Base-by-base conservation (phyloP, 1,140 invertebrate genomes). In the Pseudomyrmex dendroicus region DNA sequence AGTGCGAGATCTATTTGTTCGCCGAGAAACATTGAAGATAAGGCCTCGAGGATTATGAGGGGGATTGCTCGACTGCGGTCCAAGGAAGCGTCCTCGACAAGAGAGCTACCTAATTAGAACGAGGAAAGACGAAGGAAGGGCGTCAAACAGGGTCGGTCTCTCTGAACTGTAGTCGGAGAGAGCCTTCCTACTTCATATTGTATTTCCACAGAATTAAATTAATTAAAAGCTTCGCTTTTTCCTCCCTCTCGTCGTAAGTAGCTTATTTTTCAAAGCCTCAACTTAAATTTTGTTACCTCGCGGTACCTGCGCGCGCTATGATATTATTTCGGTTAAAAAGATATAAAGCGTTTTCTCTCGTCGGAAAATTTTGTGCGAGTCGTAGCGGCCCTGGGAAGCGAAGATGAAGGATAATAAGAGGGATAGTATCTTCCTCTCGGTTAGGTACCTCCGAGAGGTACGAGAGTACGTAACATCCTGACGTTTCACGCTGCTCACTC, bases 1-100 rank as follows among this genome's bases (percentile, higher is more conserved):
- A 88, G 86, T 86, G 86, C 84, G 20, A 84, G 87, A 89, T 89
- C 85, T 91, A 91, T 91, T 92, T 90, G 89, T 90, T 90, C 89
- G 83, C 74, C 67, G 89, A 89, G 89, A 87, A 92, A 67, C 83
- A 68, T 85, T 62, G 62, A 72, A 80, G 88, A 85, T 87, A 89
- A 87, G 88, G 52, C 63, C 52, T 59, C 46, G 48, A 82, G 68
- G 84, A 88, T 85, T 88, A 86, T 84, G 84, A 89, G 66, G 83
- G 70, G 57, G 77, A 85, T 87, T 74, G 86, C 85, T 88, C 70
- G 66, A 62, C 80, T 85, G 44, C 73, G 76, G 77, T 76, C 73
- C 73, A 67, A 78, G 67, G 77, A 59, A 83, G 83, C 68, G 63
- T 83, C 66, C 86, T 87, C 68, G 73, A 70, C 72, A 74, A 82